Percentiles rank a stretch among this genome's conserved stretches.
phyloP scores from a whole-genome alignment of 37 sponge, comb jelly and placozoan genomes.

The Agelas oroides region DNA sequence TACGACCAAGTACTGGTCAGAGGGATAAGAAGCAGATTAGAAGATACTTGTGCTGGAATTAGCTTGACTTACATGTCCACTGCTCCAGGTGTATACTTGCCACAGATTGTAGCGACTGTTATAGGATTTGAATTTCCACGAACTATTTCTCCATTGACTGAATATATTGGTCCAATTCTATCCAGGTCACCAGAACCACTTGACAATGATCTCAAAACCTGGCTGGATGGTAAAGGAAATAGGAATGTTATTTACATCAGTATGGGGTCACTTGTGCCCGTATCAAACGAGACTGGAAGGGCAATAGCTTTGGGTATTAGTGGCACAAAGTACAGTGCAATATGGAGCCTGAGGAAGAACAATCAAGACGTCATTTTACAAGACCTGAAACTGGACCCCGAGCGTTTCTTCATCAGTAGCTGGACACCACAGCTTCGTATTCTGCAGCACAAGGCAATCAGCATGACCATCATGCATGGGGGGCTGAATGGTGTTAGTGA shows the following conservation, averaged over 20 bases:
- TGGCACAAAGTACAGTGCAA: constrained; percentile 20
- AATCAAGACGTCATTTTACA: constrained; percentile 45
- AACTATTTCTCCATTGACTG: constrained; percentile 25
- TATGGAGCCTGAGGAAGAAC: constrained; percentile 61
- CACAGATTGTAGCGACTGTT: constrained; percentile 27
- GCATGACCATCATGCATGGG: constrained; percentile 68
- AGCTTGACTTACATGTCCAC: not conserved
- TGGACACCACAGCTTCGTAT: constrained; percentile 73
- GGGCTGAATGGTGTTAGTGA: constrained; percentile 70
- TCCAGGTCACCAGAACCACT: constrained; percentile 22
- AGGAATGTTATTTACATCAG: constrained; percentile 70
- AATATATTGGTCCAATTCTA: constrained; percentile 54
- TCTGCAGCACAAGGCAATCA: constrained; percentile 33
- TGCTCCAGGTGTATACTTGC: not conserved
- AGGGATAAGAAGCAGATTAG: no score
- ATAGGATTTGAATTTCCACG: constrained; percentile 69
- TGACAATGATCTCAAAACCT: constrained; percentile 11
- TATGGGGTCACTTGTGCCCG: constrained; percentile 51
- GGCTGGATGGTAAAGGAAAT: constrained; percentile 37
- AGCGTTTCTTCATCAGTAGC: constrained; percentile 37
- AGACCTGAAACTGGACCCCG: constrained; percentile 10
- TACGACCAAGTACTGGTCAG: no score
- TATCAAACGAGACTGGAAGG: constrained; percentile 18
- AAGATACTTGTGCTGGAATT: not conserved
- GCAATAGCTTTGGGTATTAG: constrained; percentile 34